Evolutionary conservation across 2,113 vertebrate genomes (phyloP).

Genomic region (Ciconia maguari): DNA sequence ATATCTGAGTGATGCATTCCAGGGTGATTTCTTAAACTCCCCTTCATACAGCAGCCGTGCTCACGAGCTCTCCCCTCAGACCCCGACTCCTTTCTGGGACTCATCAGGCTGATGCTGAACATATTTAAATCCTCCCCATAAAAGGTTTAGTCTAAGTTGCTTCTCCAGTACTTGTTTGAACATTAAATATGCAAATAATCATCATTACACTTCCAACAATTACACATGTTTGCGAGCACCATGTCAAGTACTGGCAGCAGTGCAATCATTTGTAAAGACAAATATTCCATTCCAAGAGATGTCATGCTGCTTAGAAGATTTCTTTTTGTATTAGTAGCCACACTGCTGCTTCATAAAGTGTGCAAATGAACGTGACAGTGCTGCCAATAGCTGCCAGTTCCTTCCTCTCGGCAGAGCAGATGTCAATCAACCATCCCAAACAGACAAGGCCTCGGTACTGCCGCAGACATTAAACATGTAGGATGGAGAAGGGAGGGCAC

Average conservation of each 20-base stretch:
- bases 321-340: constrained; percentile 88
- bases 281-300: constrained; percentile 95
- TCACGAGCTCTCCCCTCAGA: constrained; percentile 32
- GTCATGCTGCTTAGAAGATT: constrained; percentile 93
- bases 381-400: constrained; percentile 79
- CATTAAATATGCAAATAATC: constrained; percentile 89
- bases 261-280: constrained; percentile 84
- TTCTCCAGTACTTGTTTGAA: constrained; percentile 82
- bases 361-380: constrained; percentile 79
- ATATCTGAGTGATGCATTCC: neutral
- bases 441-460: constrained; percentile 75
- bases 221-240: constrained; percentile 85
- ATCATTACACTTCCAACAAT: constrained; percentile 87
- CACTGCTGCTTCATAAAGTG: constrained; percentile 89
- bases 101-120: constrained; percentile 68
- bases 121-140: constrained; percentile 75
- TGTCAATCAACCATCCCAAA: constrained; percentile 88
- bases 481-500: constrained; percentile 71
- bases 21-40: constrained; percentile 14
- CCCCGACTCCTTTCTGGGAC: constrained; percentile 68
- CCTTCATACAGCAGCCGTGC: constrained; percentile 24
- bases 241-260: constrained; percentile 84
- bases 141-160: constrained; percentile 81
- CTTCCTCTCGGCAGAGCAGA: constrained; percentile 87
- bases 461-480: constrained; percentile 78